Base-by-base conservation (phyloP, 2,113 vertebrate genomes). In the Epinephelus moara region DNA sequence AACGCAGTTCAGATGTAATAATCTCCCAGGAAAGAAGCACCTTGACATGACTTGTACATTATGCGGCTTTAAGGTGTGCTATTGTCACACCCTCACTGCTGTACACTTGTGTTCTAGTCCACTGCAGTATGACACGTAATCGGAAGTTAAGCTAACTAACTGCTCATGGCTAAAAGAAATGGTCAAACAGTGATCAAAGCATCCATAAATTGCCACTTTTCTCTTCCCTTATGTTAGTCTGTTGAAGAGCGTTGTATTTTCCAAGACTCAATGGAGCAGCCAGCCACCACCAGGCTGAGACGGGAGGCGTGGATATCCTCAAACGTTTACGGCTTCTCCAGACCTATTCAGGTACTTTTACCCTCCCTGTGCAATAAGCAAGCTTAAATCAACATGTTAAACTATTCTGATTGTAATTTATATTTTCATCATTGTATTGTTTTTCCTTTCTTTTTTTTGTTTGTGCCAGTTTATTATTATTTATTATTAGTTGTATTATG, bases 261-360 rank as follows among this genome's bases (percentile, higher is more conserved):
- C 85, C 80, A 37, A 74, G 90, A 90, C 64, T 93, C 93, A 0
- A 76, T 1, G 17, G 95, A 95, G 56, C 91, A 90, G 42, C 89
- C 94, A 0, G 52, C 75, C 15, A 87, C 84, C 86, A 96, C 96
- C 5, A 92, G 61, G 15, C 72, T 96, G 25, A 94, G 80, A 59
- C 92, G 96, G 21, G 95, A 96, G 75, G 96, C 95, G 1, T 96
- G 96, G 96, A 95, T 96, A 74, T 94, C 95, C 12, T 96, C 96
- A 10, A 85, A 89, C 14, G 90, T 96, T 56, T 96, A 94, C 18
- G 96, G 96, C 17, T 93, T 96, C 82, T 96, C 96, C 80, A 93
- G 94, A 88, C 94, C 96, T 8, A 96, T 96, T 64, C 96, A 96
- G 95, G 96, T 96, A 91, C 62, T 10, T 75, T 11, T 23, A 4